Evolutionary conservation across 2,888 invertebrate genomes (phyloP).

Genomic region (Timema podura): DNA sequence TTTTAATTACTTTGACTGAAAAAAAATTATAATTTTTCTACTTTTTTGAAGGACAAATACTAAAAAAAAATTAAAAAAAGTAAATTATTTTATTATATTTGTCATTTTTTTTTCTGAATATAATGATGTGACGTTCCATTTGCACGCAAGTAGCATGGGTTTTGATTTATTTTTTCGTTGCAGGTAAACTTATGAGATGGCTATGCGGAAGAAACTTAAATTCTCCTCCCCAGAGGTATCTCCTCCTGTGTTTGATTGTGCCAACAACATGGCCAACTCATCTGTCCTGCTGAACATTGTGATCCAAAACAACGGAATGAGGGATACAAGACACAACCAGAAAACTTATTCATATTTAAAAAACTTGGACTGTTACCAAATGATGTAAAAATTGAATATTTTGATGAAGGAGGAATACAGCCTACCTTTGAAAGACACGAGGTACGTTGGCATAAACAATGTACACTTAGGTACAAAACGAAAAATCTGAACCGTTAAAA

Average conservation of each 20-base stretch:
- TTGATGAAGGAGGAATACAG: background rate
- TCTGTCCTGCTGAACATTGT: slow-evolving; percentile 1
- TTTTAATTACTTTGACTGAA: background rate
- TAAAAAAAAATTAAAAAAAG: background rate
- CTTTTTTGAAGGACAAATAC: background rate
- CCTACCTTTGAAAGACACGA: slow-evolving; percentile 2
- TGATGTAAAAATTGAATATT: slow-evolving; percentile 4
- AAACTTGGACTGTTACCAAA: background rate
- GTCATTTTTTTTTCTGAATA: slow-evolving; percentile 6
- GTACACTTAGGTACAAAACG: no score
- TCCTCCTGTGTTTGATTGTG: slow-evolving; percentile 3
- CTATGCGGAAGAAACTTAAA: slow-evolving; percentile 2
- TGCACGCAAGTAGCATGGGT: background rate
- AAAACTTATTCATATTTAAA: background rate
- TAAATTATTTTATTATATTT: background rate
- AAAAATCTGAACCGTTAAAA: no score
- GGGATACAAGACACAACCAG: slow-evolving; percentile 1
- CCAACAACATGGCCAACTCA: slow-evolving; percentile 4
- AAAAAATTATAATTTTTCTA: background rate
- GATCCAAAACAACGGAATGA: slow-evolving; percentile 9
- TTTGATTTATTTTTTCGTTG: background rate
- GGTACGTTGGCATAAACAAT: slow-evolving; percentile 3
- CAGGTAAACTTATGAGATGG: background rate
- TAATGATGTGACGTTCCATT: background rate
- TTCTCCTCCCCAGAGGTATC: background rate